phyloP scores from a whole-genome alignment of 2,888 invertebrate genomes.

The Bhutanitis thaidina region DNA sequence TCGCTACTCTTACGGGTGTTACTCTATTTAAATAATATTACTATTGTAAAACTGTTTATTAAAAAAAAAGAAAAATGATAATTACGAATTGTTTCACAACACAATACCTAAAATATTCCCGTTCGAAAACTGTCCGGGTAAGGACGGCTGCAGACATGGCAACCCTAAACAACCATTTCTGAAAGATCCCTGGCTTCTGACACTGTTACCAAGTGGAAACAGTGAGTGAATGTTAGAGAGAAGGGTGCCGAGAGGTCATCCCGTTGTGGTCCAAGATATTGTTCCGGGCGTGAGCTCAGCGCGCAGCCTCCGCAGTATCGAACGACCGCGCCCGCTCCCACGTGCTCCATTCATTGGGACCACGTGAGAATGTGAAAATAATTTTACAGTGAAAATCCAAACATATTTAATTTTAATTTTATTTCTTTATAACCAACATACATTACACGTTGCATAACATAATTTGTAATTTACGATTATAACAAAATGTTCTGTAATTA shows the following conservation, averaged over 20 bases:
- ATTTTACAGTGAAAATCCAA: too few relatives aligned
- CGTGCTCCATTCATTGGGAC: conserved; percentile 42
- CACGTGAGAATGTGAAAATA: conserved; percentile 30
- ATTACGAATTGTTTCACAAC: too few relatives aligned
- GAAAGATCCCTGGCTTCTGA: not conserved
- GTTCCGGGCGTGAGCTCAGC: conserved; percentile 38
- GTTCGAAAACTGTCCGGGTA: not conserved
- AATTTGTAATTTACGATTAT: too few relatives aligned
- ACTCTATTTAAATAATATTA: too few relatives aligned
- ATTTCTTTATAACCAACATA: too few relatives aligned
- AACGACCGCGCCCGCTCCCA: conserved; percentile 44
- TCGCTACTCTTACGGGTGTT: too few relatives aligned
- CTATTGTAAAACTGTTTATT: too few relatives aligned
- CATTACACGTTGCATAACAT: too few relatives aligned
- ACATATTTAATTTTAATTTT: too few relatives aligned
- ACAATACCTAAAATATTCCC: not conserved
- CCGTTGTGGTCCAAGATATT: conserved; percentile 7
- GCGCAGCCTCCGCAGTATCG: conserved; percentile 51
- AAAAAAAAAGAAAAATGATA: too few relatives aligned
- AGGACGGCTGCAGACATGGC: not conserved
- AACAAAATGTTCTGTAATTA: too few relatives aligned
- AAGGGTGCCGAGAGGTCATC: not conserved
- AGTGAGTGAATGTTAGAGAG: not conserved
- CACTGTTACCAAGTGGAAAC: not conserved
- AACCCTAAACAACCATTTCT: not conserved